phyloP scores from a whole-genome alignment of 2,113 vertebrate species.

The Gnathonemus echidnorhynchus region DNA sequence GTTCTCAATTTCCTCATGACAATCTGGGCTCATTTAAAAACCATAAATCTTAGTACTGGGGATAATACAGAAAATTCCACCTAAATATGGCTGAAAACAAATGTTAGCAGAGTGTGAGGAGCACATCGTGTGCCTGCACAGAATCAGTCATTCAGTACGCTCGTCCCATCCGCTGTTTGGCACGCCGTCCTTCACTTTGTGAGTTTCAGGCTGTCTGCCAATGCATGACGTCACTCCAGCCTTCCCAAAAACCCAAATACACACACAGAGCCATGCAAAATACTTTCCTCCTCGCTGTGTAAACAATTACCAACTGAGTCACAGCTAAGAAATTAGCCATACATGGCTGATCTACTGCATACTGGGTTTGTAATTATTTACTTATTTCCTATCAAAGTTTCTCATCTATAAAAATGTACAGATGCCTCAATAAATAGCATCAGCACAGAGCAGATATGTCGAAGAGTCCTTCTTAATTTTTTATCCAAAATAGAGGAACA shows the following conservation, averaged over 20 bases:
- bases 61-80: neutral
- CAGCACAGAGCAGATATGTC: neutral
- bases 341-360: neutral
- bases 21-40: neutral
- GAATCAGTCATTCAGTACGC: neutral
- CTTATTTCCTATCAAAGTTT: neutral
- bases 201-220: constrained; percentile 3
- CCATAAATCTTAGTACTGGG: neutral
- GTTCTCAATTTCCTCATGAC: neutral
- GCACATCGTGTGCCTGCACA: neutral
- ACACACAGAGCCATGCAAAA: constrained; percentile 2
- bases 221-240: neutral
- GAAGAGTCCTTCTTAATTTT: neutral
- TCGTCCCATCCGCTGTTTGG: neutral
- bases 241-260: constrained; percentile 1
- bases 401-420: neutral
- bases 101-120: neutral
- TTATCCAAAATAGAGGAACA: neutral
- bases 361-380: neutral
- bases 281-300: neutral
- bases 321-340: neutral
- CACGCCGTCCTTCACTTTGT: neutral
- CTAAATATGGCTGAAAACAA: neutral
- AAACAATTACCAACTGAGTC: constrained; percentile 11
- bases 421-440: neutral